Percentiles rank a stretch among this genome's conserved stretches.
These are phyloP conservation scores for Kryphioiulus occultus DNA, from an alignment of 2,888 invertebrate genomes.

Conservation along the genomic window DNA sequence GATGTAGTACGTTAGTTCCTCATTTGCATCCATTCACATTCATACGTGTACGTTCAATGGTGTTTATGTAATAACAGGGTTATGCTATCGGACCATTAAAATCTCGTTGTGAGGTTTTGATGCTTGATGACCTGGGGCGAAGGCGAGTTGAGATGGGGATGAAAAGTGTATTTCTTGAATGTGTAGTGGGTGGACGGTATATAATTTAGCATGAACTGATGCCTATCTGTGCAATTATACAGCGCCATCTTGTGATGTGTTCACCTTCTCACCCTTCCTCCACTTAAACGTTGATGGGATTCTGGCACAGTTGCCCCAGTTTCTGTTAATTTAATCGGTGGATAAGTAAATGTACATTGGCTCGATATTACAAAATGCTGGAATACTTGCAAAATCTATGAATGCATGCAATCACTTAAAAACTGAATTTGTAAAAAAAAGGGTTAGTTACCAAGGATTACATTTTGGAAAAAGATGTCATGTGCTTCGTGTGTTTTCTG, in stretches of 20 bases:
- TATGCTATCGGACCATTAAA: not conserved
- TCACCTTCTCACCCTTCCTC: not conserved
- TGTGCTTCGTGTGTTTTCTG: no score
- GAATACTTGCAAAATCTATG: no score
- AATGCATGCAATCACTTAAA: no score
- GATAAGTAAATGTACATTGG: not conserved
- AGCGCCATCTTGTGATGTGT: not conserved
- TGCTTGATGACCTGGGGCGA: not conserved
- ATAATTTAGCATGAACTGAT: not conserved
- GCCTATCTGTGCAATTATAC: conserved; percentile 12
- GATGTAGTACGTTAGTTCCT: not conserved
- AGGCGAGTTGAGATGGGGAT: not conserved
- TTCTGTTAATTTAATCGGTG: not conserved
- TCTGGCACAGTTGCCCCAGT: not conserved
- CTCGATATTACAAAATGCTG: no score
- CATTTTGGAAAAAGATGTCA: no score
- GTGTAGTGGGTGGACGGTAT: not conserved
- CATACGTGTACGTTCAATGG: not conserved
- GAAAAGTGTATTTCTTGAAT: not conserved
- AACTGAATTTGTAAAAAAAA: no score
- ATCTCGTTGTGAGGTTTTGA: not conserved
- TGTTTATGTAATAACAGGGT: conserved; percentile 13
- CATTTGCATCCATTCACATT: not conserved
- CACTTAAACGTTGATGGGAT: not conserved
- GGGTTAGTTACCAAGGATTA: no score